Conservation (phyloP, 2,113 vertebrate genomes). For the Piliocolobus tephrosceles region DNA sequence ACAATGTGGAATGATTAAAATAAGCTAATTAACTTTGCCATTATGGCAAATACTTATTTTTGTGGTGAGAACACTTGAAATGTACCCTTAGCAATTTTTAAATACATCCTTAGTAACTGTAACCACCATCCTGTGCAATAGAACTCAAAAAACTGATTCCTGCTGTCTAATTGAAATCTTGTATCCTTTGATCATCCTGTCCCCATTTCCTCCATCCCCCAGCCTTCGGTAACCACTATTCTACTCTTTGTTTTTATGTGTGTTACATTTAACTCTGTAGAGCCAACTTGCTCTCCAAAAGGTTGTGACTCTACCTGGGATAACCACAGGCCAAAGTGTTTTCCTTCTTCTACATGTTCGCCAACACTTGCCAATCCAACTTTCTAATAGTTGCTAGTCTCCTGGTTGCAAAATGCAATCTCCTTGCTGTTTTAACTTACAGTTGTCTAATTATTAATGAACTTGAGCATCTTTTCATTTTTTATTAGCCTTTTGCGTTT, state of each 20-base stretch:
- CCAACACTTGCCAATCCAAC: fast-evolving
- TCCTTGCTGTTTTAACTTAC: background rate
- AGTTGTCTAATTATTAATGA: background rate
- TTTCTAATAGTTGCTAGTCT: fast-evolving
- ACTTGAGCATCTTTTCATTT: too few relatives aligned
- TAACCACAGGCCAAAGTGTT: fast-evolving
- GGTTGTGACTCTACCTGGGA: fast-evolving
- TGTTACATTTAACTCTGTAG: fast-evolving
- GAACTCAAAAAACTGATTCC: too few relatives aligned
- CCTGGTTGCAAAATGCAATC: fast-evolving
- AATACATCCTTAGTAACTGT: background rate
- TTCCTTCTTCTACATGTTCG: fast-evolving
- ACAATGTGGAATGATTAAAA: background rate
- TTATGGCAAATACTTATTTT: background rate
- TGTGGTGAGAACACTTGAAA: background rate
- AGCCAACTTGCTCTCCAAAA: fast-evolving
- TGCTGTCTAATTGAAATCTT: background rate
- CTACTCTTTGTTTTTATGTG: background rate
- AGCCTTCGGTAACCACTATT: background rate
- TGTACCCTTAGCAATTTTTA: background rate
- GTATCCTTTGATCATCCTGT: background rate
- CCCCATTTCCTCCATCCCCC: background rate
- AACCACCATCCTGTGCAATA: background rate
- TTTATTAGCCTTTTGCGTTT: background rate
- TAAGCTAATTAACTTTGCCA: background rate